Base-by-base conservation (phyloP, 2,797 vertebrate species). In the Microcaecilia unicolor region DNA sequence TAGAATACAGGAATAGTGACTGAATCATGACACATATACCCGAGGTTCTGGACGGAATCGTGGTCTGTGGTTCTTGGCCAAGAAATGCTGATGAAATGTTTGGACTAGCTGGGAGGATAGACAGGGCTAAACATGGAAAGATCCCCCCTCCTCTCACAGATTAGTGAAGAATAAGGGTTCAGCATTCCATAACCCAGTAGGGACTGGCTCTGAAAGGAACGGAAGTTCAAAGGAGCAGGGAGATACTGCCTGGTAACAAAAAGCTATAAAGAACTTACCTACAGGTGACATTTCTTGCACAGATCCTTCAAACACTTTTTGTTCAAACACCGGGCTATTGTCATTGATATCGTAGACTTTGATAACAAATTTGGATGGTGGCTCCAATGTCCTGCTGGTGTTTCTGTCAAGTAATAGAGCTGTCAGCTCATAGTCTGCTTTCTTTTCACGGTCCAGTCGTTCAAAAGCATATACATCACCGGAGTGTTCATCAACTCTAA, bases 331-430 rank as follows among this genome's bases (percentile, higher is more conserved):
- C 0, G 84, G 84, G 21, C 58, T 78, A 0, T 86, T 83, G 62
- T 86, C 84, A 2, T 86, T 84, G 15, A 84, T 46, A 0, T 86
- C 84, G 0, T 76, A 55, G 7, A 86, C 74, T 41, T 75, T 79
- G 50, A 86, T 74, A 8, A 67, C 64, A 51, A 86, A 86, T 17
- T 15, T 72, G 6, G 81, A 83, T 5, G 79, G 72, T 1, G 52
- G 22, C 5, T 83, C 81, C 39, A 85, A 40, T 6, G 70, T 45
- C 22, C n/a, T 16, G 10, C 55, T 58, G 19, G 67, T 76, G 5
- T 41, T 36, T 15, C 32, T 76, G 68, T 84, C 70, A 7, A 78
- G 71, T 4, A 83, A 69, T 20, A 77, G 61, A 19, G 80, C 84
- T 5, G 35, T 58, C 11, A 86, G 67, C 9, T 62, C 35, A 30